Conservation (phyloP, 2,113 vertebrate genomes). For the Equus quagga region DNA sequence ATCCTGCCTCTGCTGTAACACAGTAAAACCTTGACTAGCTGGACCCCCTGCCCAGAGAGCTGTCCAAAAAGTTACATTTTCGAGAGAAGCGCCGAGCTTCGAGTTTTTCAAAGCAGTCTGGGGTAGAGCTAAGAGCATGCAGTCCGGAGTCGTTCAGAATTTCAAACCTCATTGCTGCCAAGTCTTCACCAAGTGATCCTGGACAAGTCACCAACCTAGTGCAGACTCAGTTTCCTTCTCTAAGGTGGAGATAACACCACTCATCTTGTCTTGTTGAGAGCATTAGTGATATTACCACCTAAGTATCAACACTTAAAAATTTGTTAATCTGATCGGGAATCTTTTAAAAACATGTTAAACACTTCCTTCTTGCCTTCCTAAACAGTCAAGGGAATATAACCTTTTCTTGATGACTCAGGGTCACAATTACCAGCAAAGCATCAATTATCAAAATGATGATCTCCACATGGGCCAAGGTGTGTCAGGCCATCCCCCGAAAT, state of each 20-base stretch:
- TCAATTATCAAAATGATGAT: not conserved
- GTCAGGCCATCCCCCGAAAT: not conserved
- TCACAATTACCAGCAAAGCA: constrained; percentile 39
- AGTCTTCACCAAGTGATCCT: not conserved
- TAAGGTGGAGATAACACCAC: not conserved
- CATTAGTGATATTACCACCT: not conserved
- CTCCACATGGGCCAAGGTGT: not conserved
- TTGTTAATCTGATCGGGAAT: not conserved
- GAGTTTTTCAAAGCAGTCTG: not conserved
- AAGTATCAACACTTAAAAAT: not conserved
- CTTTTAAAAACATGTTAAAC: not conserved
- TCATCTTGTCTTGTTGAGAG: not conserved
- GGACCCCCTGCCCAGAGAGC: not conserved
- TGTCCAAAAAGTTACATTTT: not conserved
- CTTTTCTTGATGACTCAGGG: constrained; percentile 44
- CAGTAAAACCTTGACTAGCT: not conserved
- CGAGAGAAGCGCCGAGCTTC: not conserved
- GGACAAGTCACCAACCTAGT: not conserved
- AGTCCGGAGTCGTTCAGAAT: not conserved
- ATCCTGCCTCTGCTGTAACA: not conserved
- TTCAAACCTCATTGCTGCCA: not conserved
- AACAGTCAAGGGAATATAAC: not conserved
- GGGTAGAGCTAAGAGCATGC: not conserved
- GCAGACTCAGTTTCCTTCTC: not conserved
- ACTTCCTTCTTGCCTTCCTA: not conserved